Evolutionary conservation across 2,797 vertebrate genomes (phyloP).

Genomic region (Anguilla anguilla): DNA sequence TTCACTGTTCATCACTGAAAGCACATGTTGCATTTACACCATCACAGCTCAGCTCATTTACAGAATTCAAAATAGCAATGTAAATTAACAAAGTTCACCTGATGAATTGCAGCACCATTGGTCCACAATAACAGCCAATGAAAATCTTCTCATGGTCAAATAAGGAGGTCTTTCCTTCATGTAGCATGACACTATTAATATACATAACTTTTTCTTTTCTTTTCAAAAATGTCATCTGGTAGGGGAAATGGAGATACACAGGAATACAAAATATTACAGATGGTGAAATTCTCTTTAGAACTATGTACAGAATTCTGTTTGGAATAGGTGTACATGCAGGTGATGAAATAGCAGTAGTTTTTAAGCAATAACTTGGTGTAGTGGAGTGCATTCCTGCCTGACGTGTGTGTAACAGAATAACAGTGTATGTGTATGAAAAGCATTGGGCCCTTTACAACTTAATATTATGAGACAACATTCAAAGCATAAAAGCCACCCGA

Average conservation of each 20-base stretch:
- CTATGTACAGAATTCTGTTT: neutral
- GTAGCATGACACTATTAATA: neutral
- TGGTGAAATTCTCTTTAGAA: neutral
- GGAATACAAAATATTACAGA: neutral
- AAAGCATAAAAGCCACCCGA: neutral
- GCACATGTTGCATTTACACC: neutral
- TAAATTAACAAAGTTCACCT: conserved; percentile 69
- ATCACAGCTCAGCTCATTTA: conserved; percentile 57
- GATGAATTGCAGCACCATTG: conserved; percentile 68
- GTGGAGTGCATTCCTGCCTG: neutral
- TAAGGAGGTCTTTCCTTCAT: conserved; percentile 5
- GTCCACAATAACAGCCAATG: conserved; percentile 6
- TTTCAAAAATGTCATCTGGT: neutral
- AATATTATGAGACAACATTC: neutral
- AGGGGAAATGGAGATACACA: neutral
- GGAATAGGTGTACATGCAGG: neutral
- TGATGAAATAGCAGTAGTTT: neutral
- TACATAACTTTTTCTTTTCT: neutral
- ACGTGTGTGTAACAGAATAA: neutral
- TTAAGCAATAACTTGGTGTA: neutral
- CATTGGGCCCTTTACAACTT: neutral
- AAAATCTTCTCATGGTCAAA: neutral
- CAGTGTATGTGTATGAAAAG: neutral
- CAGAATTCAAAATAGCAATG: conserved; percentile 71
- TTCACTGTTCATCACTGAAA: too few relatives aligned